Conservation (phyloP, 2,888 invertebrate genomes). For the Dugesia japonica region DNA sequence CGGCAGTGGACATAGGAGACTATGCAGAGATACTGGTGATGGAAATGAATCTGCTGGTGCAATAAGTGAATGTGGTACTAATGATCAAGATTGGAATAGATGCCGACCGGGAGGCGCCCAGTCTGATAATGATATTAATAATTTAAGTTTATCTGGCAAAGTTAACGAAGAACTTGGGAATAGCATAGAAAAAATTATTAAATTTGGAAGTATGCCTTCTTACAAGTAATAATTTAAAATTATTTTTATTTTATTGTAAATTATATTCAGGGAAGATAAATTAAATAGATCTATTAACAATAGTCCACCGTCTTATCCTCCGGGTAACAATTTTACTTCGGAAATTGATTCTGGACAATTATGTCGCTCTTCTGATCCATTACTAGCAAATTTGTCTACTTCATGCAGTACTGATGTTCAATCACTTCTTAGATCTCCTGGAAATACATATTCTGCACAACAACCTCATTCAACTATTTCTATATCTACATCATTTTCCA, state of each 20-base stretch:
- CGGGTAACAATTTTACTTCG: not conserved
- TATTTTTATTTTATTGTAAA: not conserved
- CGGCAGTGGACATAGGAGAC: not conserved
- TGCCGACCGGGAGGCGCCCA: not conserved
- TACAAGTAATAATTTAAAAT: conserved; percentile 17
- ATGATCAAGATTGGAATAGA: conserved; percentile 10
- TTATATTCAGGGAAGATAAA: not conserved
- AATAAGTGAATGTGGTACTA: not conserved
- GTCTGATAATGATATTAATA: conserved; percentile 4
- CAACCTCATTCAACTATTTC: not conserved
- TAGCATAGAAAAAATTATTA: conserved; percentile 30
- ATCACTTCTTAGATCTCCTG: not conserved
- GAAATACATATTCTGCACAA: not conserved
- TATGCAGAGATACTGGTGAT: not conserved
- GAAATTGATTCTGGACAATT: not conserved
- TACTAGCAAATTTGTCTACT: not conserved
- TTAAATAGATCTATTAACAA: not conserved
- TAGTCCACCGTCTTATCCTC: conserved; percentile 2
- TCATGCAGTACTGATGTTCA: not conserved
- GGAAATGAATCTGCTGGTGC: conserved; percentile 16
- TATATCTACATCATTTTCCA: not conserved
- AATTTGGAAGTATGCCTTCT: conserved; percentile 32
- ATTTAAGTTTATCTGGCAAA: not conserved
- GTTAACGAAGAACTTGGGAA: conserved; percentile 9
- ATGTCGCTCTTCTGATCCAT: not conserved